A percentile compares a stretch with the other conserved stretches of the same genome.
phyloP scores from a whole-genome alignment of 2,888 invertebrate species.

The Sicus ferrugineus region DNA sequence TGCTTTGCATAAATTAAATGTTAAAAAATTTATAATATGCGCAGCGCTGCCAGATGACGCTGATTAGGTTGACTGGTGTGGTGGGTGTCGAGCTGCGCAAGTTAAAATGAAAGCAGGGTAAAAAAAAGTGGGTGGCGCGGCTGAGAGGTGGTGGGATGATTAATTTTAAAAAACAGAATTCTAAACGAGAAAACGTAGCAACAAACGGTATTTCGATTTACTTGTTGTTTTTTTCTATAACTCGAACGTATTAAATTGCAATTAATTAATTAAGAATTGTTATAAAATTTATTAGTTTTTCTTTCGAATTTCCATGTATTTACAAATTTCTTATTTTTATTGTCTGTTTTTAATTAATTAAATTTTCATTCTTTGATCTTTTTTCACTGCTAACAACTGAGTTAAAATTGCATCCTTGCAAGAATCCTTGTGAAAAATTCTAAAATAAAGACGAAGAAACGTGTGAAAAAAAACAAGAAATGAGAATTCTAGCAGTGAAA shows the following conservation, averaged over 20 bases:
- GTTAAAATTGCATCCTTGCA: neutral
- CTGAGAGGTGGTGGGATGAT: neutral
- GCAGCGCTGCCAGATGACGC: constrained; percentile 30
- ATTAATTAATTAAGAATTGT: too few relatives aligned
- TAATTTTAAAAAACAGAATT: neutral
- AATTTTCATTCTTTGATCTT: too few relatives aligned
- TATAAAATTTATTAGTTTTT: too few relatives aligned
- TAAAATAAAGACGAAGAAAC: too few relatives aligned
- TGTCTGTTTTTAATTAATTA: too few relatives aligned
- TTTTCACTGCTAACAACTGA: neutral
- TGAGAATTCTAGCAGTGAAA: neutral
- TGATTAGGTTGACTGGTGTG: neutral
- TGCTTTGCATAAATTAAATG: constrained; percentile 32
- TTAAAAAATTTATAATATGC: constrained; percentile 29
- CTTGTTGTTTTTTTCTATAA: too few relatives aligned
- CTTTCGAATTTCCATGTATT: too few relatives aligned
- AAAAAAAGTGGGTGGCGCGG: neutral
- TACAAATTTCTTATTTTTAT: too few relatives aligned
- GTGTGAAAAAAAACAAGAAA: neutral
- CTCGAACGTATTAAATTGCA: too few relatives aligned
- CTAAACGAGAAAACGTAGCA: too few relatives aligned
- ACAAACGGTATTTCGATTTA: too few relatives aligned
- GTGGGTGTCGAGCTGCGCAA: neutral
- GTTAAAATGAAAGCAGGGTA: neutral
- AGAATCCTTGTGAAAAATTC: neutral